A percentile compares a stretch with the other conserved stretches of the same genome.
phyloP scores from a whole-genome alignment of 2,113 vertebrate genomes.

The Thryonomys swinderianus region DNA sequence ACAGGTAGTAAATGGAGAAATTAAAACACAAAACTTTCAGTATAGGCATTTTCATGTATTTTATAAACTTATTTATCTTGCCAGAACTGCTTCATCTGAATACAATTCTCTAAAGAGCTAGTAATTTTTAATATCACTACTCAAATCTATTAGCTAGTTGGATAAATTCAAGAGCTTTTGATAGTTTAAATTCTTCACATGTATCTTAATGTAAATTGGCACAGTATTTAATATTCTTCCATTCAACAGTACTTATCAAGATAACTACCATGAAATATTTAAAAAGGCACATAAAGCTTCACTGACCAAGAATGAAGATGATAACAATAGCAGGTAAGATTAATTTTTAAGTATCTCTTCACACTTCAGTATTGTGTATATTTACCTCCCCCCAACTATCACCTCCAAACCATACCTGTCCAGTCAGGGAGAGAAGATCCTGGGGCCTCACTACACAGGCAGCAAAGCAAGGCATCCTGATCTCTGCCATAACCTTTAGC shows the following conservation, averaged over 20 bases:
- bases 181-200: neutral
- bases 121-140: slow-evolving; percentile 23
- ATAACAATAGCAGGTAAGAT: neutral
- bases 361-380: neutral
- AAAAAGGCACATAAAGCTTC: neutral
- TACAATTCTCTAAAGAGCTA: slow-evolving; percentile 8
- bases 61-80: slow-evolving; percentile 22
- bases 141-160: slow-evolving; percentile 37
- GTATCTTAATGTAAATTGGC: neutral
- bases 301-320: neutral
- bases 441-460: slow-evolving; percentile 75
- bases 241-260: neutral
- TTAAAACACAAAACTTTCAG: slow-evolving; percentile 31
- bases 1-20: slow-evolving; percentile 45
- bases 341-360: neutral
- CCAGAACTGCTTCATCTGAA: slow-evolving; percentile 40
- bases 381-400: neutral
- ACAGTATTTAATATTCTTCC: neutral
- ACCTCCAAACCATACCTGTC: slow-evolving; percentile 79
- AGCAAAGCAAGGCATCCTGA: slow-evolving; percentile 81
- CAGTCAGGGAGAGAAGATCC: slow-evolving; percentile 53
- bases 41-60: slow-evolving; percentile 52
- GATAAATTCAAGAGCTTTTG: slow-evolving; percentile 45
- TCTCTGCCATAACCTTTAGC: slow-evolving; percentile 91
- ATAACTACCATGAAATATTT: neutral